Evolutionary conservation across 2,113 vertebrate genomes (phyloP), one percentile per base, ranked within the genome.

Genomic region (Tupaia tana): DNA sequence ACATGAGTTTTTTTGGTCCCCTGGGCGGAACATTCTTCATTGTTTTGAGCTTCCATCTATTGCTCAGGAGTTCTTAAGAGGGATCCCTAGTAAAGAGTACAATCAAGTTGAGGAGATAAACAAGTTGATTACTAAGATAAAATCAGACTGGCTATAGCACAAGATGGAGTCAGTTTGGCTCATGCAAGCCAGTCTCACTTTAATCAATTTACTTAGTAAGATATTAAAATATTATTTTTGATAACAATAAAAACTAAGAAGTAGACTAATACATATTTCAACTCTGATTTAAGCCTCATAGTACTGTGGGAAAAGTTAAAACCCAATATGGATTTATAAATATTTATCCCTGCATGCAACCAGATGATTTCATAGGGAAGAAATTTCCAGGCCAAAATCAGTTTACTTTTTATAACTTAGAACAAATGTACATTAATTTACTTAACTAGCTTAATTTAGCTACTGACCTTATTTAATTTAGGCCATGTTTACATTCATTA

Each of bases 301-400:
- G 77, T 52, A 86, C 7, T 29, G 52, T 70, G 56, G 79, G 79
- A 93, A 75, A 94, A 84, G 24, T 86, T 89, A 79, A 86, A 80
- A 80, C 91, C 6, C 20, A 88, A 8, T 63, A 66, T 67, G 19
- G 64, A 7, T 87, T 87, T 82, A 91, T 89, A 96, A 85, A 52
- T 90, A 93, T 78, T 64, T 90, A 85, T 70, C 16, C 74, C n/a
- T 90, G 9, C 4, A n/a, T n/a, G 3, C 10, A 91, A 54, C 34
- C 73, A 74, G 89, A 74, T 79, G 67, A 95, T 94, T 96, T 94
- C 93, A 78, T 10, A 88, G 69, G 69, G 19, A 93, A 92, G 31
- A 95, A 58, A 82, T 82, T 89, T 93, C 31, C 3, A 88, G 54
- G 58, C 15, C 64, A 82, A 96, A 96, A 87, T 82, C 69, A 52